These are phyloP conservation scores for Cynopterus brachyotis DNA, from an alignment of 2,113 vertebrate genomes.

Conservation along the genomic window DNA sequence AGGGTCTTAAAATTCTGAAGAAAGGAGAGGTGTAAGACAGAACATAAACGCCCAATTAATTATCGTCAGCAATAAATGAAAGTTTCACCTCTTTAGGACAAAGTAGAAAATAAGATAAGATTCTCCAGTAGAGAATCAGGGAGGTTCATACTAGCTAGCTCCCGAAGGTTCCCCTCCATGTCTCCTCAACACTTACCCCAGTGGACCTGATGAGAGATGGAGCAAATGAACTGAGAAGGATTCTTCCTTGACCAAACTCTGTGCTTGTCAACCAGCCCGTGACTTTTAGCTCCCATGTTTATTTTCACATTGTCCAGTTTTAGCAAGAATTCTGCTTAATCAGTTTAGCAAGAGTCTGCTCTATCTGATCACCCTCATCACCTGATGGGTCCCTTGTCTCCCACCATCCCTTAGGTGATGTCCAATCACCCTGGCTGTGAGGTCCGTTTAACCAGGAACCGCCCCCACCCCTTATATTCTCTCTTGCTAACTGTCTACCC, in stretches of 20 bases:
- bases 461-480: not conserved
- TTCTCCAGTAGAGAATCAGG: not conserved
- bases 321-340: not conserved
- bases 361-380: not conserved
- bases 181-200: not conserved
- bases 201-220: not conserved
- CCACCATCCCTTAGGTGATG: not conserved
- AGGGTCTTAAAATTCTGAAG: not conserved
- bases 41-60: not conserved
- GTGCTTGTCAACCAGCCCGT: not conserved
- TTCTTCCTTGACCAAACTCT: not conserved
- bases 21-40: not conserved
- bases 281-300: not conserved
- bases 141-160: not conserved
- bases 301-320: not conserved
- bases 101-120: not conserved
- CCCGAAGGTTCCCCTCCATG: not conserved
- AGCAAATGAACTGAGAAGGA: not conserved
- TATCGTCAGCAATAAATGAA: not conserved
- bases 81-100: not conserved
- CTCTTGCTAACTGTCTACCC: not conserved
- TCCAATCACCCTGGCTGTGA: not conserved
- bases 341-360: not conserved
- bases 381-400: not conserved
- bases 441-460: not conserved